Evolutionary conservation across 1,140 invertebrate species (phyloP).

Genomic region (Archegozetes longisetosus): DNA sequence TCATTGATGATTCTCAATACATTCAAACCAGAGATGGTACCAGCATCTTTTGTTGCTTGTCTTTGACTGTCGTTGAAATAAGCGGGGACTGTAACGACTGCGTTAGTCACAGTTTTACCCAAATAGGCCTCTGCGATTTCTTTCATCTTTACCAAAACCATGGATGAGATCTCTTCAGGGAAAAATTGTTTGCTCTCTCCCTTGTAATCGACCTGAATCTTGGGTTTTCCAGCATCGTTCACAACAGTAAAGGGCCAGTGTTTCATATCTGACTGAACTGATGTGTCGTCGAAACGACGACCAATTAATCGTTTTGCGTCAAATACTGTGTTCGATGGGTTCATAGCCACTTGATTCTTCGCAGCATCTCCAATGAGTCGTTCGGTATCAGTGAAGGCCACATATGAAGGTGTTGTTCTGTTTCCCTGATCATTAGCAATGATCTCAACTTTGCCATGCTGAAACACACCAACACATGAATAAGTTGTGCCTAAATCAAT

Average conservation of each 20-base stretch:
- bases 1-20: slow-evolving; percentile 56
- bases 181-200: slow-evolving; percentile 36
- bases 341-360: slow-evolving; percentile 58
- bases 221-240: slow-evolving; percentile 61
- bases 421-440: slow-evolving; percentile 97
- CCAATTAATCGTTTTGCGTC: slow-evolving; percentile 65
- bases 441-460: slow-evolving; percentile 80
- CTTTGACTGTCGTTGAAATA: slow-evolving; percentile 57
- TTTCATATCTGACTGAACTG: slow-evolving; percentile 85
- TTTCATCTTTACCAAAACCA: slow-evolving; percentile 66
- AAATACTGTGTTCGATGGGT: slow-evolving; percentile 33
- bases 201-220: slow-evolving; percentile 47
- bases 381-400: slow-evolving; percentile 92
- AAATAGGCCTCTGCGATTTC: slow-evolving; percentile 85
- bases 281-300: slow-evolving; percentile 72
- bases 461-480: slow-evolving; percentile 40
- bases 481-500: slow-evolving; percentile 39
- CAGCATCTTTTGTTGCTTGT: slow-evolving; percentile 56
- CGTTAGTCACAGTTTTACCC: slow-evolving; percentile 67
- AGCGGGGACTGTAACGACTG: slow-evolving; percentile 77
- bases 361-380: slow-evolving; percentile 92
- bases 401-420: slow-evolving; percentile 89
- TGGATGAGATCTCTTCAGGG: slow-evolving; percentile 41
- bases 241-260: slow-evolving; percentile 90
- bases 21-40: slow-evolving; percentile 40